phyloP scores from a whole-genome alignment of 30 jellyfish, hydroid and myxozoan species.

The Hydractinia symbiolongicarpus region DNA sequence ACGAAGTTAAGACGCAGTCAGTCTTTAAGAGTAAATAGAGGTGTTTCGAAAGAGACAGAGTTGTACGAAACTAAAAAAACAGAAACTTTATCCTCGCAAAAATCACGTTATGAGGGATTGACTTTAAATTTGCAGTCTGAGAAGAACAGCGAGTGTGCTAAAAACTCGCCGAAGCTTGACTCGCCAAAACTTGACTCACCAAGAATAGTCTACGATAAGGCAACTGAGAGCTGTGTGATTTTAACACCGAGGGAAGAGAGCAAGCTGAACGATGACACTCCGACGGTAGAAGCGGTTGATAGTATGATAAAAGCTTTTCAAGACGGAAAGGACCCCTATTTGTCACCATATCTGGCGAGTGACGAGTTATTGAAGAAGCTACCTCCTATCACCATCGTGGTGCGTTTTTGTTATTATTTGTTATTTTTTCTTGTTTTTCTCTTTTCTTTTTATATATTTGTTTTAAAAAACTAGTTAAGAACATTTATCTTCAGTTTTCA shows the following conservation, averaged over 20 bases:
- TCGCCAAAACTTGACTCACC: not conserved
- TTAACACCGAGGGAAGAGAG: constrained; percentile 9
- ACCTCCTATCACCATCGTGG: constrained; percentile 87
- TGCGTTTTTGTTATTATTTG: constrained; percentile 30
- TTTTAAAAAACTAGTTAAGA: not conserved
- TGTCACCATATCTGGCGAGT: constrained; percentile 92
- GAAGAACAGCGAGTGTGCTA: no score
- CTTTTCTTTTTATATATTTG: not conserved
- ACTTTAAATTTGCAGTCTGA: no score
- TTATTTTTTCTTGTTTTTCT: no score
- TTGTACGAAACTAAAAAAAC: no score
- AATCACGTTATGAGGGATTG: no score
- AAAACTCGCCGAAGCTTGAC: no score
- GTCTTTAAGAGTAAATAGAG: not conserved
- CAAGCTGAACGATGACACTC: not conserved
- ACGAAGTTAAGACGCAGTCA: not conserved
- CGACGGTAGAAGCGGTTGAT: not conserved
- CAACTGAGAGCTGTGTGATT: constrained; percentile 17
- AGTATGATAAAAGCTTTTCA: constrained; percentile 1
- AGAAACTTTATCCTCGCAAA: no score
- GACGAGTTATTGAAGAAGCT: constrained; percentile 52
- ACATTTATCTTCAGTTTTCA: not conserved
- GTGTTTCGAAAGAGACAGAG: no score
- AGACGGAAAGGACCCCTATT: constrained; percentile 57
- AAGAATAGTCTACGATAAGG: constrained; percentile 1